These are phyloP conservation scores for Hemaris fuciformis DNA, from an alignment of 2,888 invertebrate species.

Conservation along the genomic window DNA sequence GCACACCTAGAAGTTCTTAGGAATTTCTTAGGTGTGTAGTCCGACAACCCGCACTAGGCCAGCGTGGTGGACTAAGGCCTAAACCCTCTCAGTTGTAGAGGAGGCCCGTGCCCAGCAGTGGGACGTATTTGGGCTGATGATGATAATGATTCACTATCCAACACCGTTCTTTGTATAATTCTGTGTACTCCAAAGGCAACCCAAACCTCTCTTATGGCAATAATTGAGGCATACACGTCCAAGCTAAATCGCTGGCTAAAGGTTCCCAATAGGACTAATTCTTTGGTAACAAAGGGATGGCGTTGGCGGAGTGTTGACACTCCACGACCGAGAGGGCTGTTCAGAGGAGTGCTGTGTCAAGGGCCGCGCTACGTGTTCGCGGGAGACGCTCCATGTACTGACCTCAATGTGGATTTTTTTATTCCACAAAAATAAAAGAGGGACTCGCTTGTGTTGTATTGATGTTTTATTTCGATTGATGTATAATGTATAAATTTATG, in stretches of 20 bases:
- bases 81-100: too few relatives aligned
- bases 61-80: too few relatives aligned
- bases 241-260: slow-evolving; percentile 11
- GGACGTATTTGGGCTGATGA: too few relatives aligned
- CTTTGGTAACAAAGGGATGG: slow-evolving; percentile 18
- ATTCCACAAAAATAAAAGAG: neutral
- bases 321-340: slow-evolving; percentile 20
- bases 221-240: neutral
- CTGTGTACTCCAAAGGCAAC: too few relatives aligned
- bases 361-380: slow-evolving; percentile 9
- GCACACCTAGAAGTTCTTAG: too few relatives aligned
- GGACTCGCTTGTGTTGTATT: neutral
- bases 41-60: too few relatives aligned
- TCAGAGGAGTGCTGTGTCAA: slow-evolving; percentile 14
- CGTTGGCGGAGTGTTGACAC: slow-evolving; percentile 26
- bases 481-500: too few relatives aligned
- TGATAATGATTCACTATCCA: too few relatives aligned
- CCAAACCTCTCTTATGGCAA: neutral
- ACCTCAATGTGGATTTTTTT: slow-evolving; percentile 5
- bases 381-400: neutral
- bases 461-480: too few relatives aligned
- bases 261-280: slow-evolving; percentile 28
- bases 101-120: too few relatives aligned
- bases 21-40: too few relatives aligned
- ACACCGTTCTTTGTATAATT: too few relatives aligned